Evolutionary conservation across 2,113 vertebrate genomes (phyloP).

Genomic region (Nymphicus hollandicus): DNA sequence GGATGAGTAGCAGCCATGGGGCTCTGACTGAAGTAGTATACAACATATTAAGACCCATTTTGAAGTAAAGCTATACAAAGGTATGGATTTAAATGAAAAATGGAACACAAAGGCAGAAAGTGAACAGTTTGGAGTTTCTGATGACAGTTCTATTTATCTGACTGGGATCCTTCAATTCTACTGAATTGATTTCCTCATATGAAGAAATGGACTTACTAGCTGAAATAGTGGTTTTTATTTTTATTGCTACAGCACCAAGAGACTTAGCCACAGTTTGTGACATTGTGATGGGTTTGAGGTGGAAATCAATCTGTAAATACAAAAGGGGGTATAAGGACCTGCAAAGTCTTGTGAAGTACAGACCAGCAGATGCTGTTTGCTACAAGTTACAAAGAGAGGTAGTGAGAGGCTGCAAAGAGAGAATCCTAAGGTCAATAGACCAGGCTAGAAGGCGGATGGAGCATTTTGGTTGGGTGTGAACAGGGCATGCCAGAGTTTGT

Average conservation of each 20-base stretch:
- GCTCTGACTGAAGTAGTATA: background rate
- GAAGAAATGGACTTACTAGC: background rate
- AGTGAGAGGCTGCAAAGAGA: background rate
- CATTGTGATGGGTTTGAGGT: background rate
- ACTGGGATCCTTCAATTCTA: background rate
- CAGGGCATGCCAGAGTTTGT: background rate
- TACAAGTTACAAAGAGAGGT: background rate
- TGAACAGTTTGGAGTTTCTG: background rate
- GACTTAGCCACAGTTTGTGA: background rate
- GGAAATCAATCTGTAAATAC: background rate
- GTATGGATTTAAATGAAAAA: background rate
- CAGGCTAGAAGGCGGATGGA: background rate
- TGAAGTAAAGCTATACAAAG: background rate
- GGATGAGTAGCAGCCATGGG: background rate
- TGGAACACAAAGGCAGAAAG: background rate
- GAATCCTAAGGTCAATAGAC: background rate
- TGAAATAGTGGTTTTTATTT: background rate
- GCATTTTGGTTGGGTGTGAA: background rate
- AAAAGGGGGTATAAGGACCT: background rate
- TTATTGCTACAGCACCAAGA: background rate
- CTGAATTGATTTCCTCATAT: background rate
- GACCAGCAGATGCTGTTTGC: background rate
- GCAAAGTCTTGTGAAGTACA: background rate
- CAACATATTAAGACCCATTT: background rate
- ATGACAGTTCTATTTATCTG: background rate